A percentile compares a stretch with the other conserved stretches of the same genome.
phyloP scores from a whole-genome alignment of 92 coral and sea anemone genomes.

The Parazoanthus darwini region DNA sequence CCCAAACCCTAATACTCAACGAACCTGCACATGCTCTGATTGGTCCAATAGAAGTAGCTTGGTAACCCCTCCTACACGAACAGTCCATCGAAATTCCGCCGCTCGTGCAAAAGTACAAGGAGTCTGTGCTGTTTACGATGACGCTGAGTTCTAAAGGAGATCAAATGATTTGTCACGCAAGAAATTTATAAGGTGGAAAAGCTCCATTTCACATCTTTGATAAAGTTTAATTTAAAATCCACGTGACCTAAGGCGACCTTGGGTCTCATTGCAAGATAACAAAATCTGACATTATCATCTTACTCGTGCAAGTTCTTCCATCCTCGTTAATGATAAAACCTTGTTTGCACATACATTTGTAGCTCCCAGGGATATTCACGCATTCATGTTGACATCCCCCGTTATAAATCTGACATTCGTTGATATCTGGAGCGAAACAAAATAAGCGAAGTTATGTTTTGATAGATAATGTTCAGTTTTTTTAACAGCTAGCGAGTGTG shows the following conservation, averaged over 20 bases:
- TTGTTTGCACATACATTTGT: slow-evolving; percentile 9
- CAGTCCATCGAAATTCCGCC: not conserved
- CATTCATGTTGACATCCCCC: slow-evolving; percentile 22
- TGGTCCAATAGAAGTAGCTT: not conserved
- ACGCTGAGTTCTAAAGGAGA: not conserved
- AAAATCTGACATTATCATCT: not conserved
- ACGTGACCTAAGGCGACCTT: no score
- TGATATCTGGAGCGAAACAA: not conserved
- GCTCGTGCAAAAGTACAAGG: not conserved
- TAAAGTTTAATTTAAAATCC: no score
- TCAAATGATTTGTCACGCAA: no score
- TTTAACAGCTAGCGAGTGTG: not conserved
- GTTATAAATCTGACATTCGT: not conserved
- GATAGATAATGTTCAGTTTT: not conserved
- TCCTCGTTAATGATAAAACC: slow-evolving; percentile 8
- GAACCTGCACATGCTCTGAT: not conserved
- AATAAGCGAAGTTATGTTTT: not conserved
- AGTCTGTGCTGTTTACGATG: not conserved
- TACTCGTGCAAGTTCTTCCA: slow-evolving; percentile 12
- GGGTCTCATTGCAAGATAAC: not conserved
- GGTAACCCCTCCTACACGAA: not conserved
- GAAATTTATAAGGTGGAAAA: not conserved
- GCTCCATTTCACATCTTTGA: no score
- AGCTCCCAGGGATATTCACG: slow-evolving; percentile 6
- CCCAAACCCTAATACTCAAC: not conserved